A percentile compares a stretch with the other conserved stretches of the same genome.
Evolutionary conservation across 2,113 vertebrate genomes (phyloP).

Genomic region (Corydoras sp.): DNA sequence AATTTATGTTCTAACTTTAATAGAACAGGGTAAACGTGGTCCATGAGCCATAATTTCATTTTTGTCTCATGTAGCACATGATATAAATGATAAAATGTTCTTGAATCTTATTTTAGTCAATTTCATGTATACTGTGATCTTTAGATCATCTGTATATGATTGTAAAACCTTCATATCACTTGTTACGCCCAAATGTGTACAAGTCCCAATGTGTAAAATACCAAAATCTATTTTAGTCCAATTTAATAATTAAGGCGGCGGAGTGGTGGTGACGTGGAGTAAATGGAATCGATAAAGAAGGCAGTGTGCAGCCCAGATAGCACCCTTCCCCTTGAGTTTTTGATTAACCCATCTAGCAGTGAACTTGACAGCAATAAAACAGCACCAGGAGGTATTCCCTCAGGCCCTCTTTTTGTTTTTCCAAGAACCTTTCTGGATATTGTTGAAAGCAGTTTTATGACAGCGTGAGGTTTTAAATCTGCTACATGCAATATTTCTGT

Average conservation of each 20-base stretch:
- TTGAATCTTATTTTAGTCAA: too few species aligned
- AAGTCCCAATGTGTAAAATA: constrained; percentile 87
- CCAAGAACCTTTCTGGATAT: constrained; percentile 49
- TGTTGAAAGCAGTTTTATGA: constrained; percentile 45
- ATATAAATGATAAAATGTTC: too few species aligned
- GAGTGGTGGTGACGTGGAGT: constrained; percentile 66
- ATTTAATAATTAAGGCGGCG: constrained; percentile 95
- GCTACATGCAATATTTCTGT: background rate
- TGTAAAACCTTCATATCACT: constrained; percentile 98
- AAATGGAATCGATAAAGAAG: constrained; percentile 73
- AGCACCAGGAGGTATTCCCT: constrained; percentile 43
- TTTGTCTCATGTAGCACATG: too few species aligned
- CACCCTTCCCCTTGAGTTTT: constrained; percentile 68
- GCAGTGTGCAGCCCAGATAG: constrained; percentile 69
- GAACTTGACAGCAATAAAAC: constrained; percentile 65
- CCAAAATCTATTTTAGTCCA: constrained; percentile 96
- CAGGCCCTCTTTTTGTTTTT: constrained; percentile 54
- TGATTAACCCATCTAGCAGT: constrained; percentile 69
- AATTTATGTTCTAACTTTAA: too few species aligned
- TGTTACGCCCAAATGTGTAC: constrained; percentile 46
- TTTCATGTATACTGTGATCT: too few species aligned
- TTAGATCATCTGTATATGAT: constrained; percentile 54
- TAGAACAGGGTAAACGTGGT: too few species aligned
- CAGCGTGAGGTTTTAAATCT: background rate
- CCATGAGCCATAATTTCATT: too few species aligned